Evolutionary conservation across 2,113 vertebrate species (phyloP).

Genomic region (Hemiscyllium ocellatum): DNA sequence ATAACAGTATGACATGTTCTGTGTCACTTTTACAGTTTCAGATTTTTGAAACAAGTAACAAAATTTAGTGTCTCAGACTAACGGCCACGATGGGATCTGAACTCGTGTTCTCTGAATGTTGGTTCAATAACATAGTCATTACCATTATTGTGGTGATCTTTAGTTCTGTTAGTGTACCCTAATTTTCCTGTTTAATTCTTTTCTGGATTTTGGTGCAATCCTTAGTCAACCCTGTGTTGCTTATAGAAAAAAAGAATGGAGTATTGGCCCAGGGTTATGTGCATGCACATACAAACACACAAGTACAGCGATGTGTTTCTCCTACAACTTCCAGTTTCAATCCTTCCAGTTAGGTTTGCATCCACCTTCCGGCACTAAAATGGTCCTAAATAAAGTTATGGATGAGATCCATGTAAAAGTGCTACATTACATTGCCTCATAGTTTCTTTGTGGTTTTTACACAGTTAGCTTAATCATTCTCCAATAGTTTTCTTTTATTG

Average conservation of each 20-base stretch:
- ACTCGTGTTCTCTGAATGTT: not conserved
- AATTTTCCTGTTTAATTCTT: not conserved
- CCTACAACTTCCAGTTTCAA: not conserved
- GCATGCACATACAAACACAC: not conserved
- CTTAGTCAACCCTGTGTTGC: not conserved
- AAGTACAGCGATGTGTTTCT: not conserved
- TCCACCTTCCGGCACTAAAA: not conserved
- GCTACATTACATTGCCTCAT: not conserved
- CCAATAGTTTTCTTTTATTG: not conserved
- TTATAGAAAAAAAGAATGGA: not conserved
- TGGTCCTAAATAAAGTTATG: not conserved
- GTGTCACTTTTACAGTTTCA: not conserved
- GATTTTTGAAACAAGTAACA: not conserved
- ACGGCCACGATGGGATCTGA: not conserved
- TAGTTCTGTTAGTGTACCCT: not conserved
- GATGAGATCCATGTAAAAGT: not conserved
- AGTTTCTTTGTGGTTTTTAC: not conserved
- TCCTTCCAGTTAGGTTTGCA: not conserved
- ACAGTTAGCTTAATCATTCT: not conserved
- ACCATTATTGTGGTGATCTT: not conserved
- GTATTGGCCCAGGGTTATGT: not conserved
- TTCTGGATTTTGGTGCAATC: not conserved
- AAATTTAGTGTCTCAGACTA: no score
- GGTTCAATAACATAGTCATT: not conserved
- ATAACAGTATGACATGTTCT: not conserved